A percentile compares a stretch with the other conserved stretches of the same genome.
Evolutionary conservation across 2,113 vertebrate species (phyloP).

Genomic region (Ceyx melanurus): DNA sequence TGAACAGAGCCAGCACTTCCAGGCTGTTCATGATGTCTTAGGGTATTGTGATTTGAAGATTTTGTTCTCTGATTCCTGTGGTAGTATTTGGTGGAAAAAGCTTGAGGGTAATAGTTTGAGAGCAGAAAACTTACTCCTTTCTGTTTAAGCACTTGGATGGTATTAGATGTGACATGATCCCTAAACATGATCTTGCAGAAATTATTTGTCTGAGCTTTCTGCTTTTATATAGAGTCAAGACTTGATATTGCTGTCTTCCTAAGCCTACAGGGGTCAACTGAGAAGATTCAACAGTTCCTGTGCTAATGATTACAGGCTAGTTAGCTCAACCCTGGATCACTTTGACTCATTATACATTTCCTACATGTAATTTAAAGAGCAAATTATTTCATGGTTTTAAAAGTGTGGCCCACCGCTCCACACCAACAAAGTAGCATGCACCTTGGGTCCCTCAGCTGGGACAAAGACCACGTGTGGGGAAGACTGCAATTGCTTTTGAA

Average conservation of each 20-base stretch:
- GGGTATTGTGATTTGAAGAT: neutral
- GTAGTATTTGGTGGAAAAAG: neutral
- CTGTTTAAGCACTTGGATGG: neutral
- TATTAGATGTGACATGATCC: neutral
- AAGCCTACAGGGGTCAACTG: neutral
- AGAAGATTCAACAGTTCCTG: neutral
- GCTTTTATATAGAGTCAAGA: neutral
- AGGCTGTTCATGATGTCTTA: neutral
- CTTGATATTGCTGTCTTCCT: neutral
- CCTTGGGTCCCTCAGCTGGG: no score
- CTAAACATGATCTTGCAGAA: neutral
- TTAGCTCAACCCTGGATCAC: neutral
- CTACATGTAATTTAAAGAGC: neutral
- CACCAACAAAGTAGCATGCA: accelerated
- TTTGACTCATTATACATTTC: neutral
- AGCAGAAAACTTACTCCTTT: constrained; percentile 1
- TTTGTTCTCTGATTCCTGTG: neutral
- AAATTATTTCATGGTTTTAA: neutral
- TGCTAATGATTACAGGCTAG: neutral
- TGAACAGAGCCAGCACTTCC: neutral
- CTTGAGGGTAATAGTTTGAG: neutral
- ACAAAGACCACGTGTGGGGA: neutral
- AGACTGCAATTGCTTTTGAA: neutral
- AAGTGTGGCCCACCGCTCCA: neutral
- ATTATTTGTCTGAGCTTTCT: neutral